Conservation (phyloP, 2,113 vertebrate species). For the Trachemys scripta region DNA sequence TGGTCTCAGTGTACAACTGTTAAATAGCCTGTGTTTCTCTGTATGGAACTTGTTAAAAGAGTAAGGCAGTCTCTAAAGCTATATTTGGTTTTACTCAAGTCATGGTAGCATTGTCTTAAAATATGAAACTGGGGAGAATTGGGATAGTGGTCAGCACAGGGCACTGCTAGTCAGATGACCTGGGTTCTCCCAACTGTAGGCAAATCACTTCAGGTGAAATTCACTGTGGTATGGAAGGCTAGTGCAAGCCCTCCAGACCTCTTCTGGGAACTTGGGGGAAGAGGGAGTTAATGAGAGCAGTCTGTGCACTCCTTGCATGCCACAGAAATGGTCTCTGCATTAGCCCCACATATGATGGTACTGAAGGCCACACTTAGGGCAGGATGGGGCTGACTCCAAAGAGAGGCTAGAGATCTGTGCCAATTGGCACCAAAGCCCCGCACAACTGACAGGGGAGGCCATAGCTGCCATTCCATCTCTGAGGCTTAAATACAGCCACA, state of each 20-base stretch:
- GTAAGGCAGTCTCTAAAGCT: neutral
- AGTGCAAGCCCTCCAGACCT: too few species aligned
- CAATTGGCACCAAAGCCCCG: neutral
- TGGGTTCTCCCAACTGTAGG: neutral
- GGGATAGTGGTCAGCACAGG: neutral
- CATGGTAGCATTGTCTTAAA: neutral
- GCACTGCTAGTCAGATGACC: neutral
- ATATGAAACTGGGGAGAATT: neutral
- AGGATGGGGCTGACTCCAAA: conserved; percentile 16
- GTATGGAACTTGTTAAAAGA: neutral
- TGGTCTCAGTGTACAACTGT: too few species aligned
- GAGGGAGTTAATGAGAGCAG: neutral
- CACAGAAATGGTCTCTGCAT: conserved; percentile 29
- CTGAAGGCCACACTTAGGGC: neutral
- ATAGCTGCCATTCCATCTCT: neutral
- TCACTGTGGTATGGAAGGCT: too few species aligned
- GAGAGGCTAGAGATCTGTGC: neutral
- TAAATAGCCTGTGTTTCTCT: too few species aligned
- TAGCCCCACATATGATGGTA: neutral
- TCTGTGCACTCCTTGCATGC: neutral
- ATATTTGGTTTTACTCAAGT: neutral
- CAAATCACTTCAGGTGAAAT: neutral
- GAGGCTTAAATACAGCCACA: neutral
- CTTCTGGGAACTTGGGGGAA: too few species aligned
- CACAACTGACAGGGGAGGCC: neutral